Evolutionary conservation across 1,140 invertebrate species (phyloP), one percentile per base, ranked within the genome.

Genomic region (Ladona fulva): DNA sequence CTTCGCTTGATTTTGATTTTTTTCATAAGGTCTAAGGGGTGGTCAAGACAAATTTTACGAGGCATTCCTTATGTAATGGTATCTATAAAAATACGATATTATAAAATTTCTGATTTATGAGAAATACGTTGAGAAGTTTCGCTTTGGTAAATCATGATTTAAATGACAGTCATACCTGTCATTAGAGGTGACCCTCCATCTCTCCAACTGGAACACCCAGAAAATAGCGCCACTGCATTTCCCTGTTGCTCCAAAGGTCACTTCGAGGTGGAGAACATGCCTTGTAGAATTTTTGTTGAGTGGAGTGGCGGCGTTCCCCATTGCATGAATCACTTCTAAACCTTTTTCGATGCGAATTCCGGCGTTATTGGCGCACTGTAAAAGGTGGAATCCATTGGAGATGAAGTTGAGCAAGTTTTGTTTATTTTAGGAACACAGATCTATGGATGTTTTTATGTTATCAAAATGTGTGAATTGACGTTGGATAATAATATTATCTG

Each of bases 241-340:
- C 22, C 94, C 94, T 24, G 92, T 93, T 79, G 88, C 89, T 19
- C 94, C 94, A 83, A 92, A 97, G 11, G 94, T 95, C 78, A 96
- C 88, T 83, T 96, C 94, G 7, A 93, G 88, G 85, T 95, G 93
- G 77, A 95, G 87, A 24, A 95, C 90, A 84, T 93, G 94, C 81
- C 95, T 88, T 3, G 95, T 96, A 0, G 95, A 94, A 85, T 95
- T 92, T 11, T 90, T 86, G 84, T 97, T 96, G n/a, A 94, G 87
- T 0, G 92, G 91, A 0, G 95, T 97, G 11, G 90, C 91, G 1
- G 95, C 93, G 85, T 94, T 95, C 0, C 92, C 93, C 80, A 97
- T 89, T 42, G 93, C 90, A 80, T 95, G 90, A 78, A 97, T 89
- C 44, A 95, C 86, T 79, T 91, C 90, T 73, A 93, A 89, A 5